Evolutionary conservation across 2,888 invertebrate genomes (phyloP), one percentile per base, ranked within the genome.

Genomic region (Hesperia comma): DNA sequence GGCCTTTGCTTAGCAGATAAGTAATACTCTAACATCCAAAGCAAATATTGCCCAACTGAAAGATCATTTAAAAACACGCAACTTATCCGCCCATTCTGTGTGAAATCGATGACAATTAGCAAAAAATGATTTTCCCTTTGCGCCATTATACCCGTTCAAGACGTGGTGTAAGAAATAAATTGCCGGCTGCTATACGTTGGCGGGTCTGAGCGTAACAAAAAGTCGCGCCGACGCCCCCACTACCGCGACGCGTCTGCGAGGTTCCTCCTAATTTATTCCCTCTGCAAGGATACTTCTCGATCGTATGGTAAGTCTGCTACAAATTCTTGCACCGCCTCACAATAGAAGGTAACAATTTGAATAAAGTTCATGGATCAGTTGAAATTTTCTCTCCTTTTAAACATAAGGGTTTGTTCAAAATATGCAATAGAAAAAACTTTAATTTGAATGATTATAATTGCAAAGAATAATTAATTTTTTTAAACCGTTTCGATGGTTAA

Each of bases 141-240:
- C 12, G 19, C 19, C 49, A 19, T 19, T 49, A 12, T 49, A 19
- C 49, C 49, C 12, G 49, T 49, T 49, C 49, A 49, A 49, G 49
- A 49, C 12, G 49, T 49, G 19, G 49, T 49, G 10, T 46, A 49
- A 49, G 49, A 19, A 19, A 49, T 74, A 74, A 79, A 79, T 76
- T 75, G 78, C 80, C 79, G 58, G 58, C 61, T 72, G 79, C 80
- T 74, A 81, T 79, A 71, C 74, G 73, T 72, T 74, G 75, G 74
- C 79, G 77, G 76, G 77, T 77, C 74, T 75, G 70, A 74, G 69
- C 70, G 71, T 74, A 75, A 79, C 75, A 81, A 79, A 80, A 76
- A 73, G 72, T 73, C 68, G 70, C 68, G 67, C 62, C 68, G 69
- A 62, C 68, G 4, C 46, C 46, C 46, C 17, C 17, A 7, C 15